phyloP scores from a whole-genome alignment of 2,888 invertebrate species.

The Diploptera punctata region DNA sequence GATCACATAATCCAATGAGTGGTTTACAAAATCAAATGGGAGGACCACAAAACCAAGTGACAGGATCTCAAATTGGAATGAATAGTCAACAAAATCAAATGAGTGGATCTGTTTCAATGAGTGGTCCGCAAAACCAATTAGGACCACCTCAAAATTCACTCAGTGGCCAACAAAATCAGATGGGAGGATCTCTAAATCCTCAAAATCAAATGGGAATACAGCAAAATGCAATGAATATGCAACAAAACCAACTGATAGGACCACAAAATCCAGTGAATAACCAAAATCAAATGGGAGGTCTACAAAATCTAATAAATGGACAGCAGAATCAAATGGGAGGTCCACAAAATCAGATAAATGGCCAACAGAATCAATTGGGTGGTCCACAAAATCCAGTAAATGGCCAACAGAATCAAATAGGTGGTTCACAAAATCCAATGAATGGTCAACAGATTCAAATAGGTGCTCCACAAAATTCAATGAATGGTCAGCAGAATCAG shows the following conservation, averaged over 20 bases:
- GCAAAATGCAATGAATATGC: neutral
- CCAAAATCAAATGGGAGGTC: neutral
- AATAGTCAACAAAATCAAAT: neutral
- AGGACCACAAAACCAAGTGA: neutral
- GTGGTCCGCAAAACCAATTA: neutral
- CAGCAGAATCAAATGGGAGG: neutral
- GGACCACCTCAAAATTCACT: conserved; percentile 4
- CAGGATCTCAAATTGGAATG: neutral
- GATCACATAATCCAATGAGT: neutral
- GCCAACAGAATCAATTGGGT: conserved; percentile 14
- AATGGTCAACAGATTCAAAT: neutral
- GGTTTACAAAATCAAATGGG: conserved; percentile 5
- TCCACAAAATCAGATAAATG: neutral
- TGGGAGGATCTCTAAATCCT: neutral
- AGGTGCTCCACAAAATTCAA: conserved; percentile 19
- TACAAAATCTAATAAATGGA: neutral
- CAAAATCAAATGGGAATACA: neutral
- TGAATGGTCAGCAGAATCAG: neutral
- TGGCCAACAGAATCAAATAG: neutral
- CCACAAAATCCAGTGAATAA: neutral
- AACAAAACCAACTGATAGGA: neutral
- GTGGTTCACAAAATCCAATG: neutral
- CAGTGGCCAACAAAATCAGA: neutral
- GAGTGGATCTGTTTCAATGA: neutral
- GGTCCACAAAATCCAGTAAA: neutral